Base-by-base conservation (phyloP, 2,888 invertebrate genomes). In the Calephelis perditalis region DNA sequence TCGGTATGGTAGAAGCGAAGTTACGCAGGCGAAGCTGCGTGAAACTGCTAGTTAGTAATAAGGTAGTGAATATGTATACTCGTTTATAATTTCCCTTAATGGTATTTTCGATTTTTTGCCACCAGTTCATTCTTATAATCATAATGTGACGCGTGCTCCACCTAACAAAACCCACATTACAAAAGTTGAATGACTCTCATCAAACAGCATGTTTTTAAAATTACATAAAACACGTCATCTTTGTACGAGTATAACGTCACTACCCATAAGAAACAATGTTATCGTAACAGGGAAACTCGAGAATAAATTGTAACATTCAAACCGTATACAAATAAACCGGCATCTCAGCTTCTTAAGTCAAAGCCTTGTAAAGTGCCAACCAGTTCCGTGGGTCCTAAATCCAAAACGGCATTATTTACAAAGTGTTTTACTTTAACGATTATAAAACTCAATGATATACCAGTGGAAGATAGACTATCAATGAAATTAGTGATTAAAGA, bases 361-460 rank as follows among this genome's bases (percentile, higher is more conserved):
- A 26, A 52, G 10, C 11, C 52, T 52, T 9, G 35, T 52, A 7
- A 5, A 52, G 35, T 52, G 52, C 26, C 52, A 36, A 52, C 6
- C 26, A 10, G 52, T 11, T 52, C 52, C 11, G 52, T 37, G 2
- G 35, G 10, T 52, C 52, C 11, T 11, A 52, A 5, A 49, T 9
- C 26, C 35, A 35, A 52, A 52, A 52, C 35, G 52, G 52, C 52
- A 52, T 6, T 52, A 52, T 11, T 52, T 11, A 35, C 35, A 52
- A 35, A 35, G 10, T 52, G 35, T 52, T 52, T 52, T 52, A 7
- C 35, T 0, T 35, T 52, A 7, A 36, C 52, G 11, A 64, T 68
- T 7, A 67, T 68, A 46, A 66, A 47, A 61, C 57, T 68, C 15
- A 65, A 62, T 35, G 65, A 62, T 6, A 61, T 67, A 45, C 62